Evolutionary conservation across 2,888 invertebrate genomes (phyloP), one percentile per base, ranked within the genome.

Genomic region (Agrotis clavis): DNA sequence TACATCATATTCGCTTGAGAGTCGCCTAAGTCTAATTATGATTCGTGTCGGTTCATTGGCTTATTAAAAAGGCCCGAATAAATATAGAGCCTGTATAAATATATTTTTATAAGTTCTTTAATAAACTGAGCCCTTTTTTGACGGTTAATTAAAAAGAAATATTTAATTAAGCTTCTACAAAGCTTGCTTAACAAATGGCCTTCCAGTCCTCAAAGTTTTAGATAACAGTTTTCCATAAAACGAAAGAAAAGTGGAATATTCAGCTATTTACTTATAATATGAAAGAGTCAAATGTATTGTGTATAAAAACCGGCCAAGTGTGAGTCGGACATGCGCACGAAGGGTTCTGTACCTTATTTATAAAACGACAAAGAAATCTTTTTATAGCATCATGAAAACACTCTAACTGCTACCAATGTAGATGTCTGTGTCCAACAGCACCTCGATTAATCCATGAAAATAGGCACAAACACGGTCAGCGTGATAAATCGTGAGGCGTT

Each of bases 21-120:
- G 19, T 41, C 11, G 4, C 53, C 16, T 19, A 63, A 73, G 64
- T 51, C 60, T 69, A 54, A 41, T 76, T 63, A 48, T 21, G 30
- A 65, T 19, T 56, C 61, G 21, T 25, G 48, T 56, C 80, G 59
- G 82, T 57, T 85, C 82, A 78, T 56, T 84, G 83, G 71, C 48
- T 84, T 62, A 71, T 65, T 78, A 67, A 78, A 82, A 79, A 78
- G 71, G 79, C 25, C 18, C 63, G 9, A 67, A 63, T 66, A 79
- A 60, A 74, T 73, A 74, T 80, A 79, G 80, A 78, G 21, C 9
- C 21, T 45, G 13, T 60, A 50, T 56, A 67, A 57, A 61, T 50
- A 1, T 59, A 82, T 71, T 60, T 70, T 51, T 62, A 77, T 35
- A 81, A 51, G 7, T 77, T 59, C 13, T 13, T 53, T 67, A 5